A percentile compares a stretch with the other conserved stretches of the same genome.
phyloP scores from a whole-genome alignment of 2,113 vertebrate genomes.

The Choloepus hoffmanni region DNA sequence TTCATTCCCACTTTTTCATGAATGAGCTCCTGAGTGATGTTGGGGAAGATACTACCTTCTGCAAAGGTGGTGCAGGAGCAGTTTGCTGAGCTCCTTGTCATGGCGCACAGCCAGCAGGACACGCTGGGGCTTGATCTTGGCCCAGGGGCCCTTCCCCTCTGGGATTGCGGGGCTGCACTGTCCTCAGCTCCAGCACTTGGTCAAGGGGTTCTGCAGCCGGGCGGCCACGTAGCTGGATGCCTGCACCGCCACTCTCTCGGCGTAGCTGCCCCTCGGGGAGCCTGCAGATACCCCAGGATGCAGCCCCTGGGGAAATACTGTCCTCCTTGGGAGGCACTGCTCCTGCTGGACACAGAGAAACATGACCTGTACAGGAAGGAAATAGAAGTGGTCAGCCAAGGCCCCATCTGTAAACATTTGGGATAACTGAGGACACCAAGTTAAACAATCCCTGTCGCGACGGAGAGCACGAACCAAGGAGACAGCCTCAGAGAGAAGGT shows the following conservation, averaged over 20 bases:
- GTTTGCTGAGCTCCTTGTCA: conserved; percentile 84
- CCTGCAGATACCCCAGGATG: conserved; percentile 72
- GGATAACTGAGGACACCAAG: not conserved
- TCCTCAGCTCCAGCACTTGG: conserved; percentile 87
- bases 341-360: not conserved
- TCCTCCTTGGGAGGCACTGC: conserved; percentile 29
- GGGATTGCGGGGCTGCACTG: conserved; percentile 83
- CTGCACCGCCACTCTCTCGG: conserved; percentile 76
- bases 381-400: not conserved
- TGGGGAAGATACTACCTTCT: conserved; percentile 87
- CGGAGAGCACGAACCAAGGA: not conserved
- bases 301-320: conserved; percentile 86
- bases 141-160: conserved; percentile 47
- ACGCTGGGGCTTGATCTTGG: conserved; percentile 83
- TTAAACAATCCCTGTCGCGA: not conserved
- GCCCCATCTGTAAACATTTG: not conserved
- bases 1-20: conserved; percentile 81
- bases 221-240: conserved; percentile 77
- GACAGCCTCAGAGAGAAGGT: not conserved
- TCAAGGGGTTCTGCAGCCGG: conserved; percentile 85
- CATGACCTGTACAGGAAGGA: too few species aligned
- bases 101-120: conserved; percentile 86
- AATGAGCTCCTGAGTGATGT: conserved; percentile 85
- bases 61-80: conserved; percentile 87
- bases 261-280: conserved; percentile 82